Evolutionary conservation across 2,797 vertebrate genomes (phyloP), one percentile per base, ranked within the genome.

Genomic region (Hapalemur alaotrensis): DNA sequence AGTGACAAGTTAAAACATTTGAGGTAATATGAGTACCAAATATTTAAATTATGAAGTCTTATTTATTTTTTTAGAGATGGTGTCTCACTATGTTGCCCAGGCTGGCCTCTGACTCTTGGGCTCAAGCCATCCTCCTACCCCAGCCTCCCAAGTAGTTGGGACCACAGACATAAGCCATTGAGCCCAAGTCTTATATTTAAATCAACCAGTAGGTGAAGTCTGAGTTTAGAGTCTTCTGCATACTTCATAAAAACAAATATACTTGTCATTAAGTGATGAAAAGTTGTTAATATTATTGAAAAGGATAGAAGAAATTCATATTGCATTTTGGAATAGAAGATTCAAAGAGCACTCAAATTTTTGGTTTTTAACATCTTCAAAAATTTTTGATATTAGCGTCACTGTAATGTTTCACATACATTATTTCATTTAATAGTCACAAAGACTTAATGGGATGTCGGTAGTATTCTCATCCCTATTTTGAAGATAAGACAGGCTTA

Each of bases 41-140:
- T 92, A 79, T 69, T 85, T 83, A 79, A 85, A 17, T 95, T 76
- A 89, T 89, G 28, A 72, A 59, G 35, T 78, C 28, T 87, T 23
- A 32, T 63, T 32, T 67, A 22, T 32, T 59, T 76, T n/a, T 80
- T 80, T 79, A 38, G 76, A 54, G 23, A 38, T 0, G 4, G 1
- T 2, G 13, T 79, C n/a, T 52, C 23, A 79, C 50, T 38, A 38
- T 25, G n/a, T 57, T 54, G 50, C 22, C 50, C 76, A 35, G 35
- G 35, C 76, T 79, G 76, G 50, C 52, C 13, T 79, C n/a, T 2
- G 4, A 52, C n/a, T 78, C 3, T 25, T 79, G 76, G 76, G 50
- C 23, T 57, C 7, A 38, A 38, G 52, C 23, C 32, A 57, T 79
- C 50, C n/a, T 25, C 4, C 50, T 38, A n/a, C 35, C 52, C 52